These are phyloP conservation scores for Pycnomerus fuliginosus DNA, from an alignment of 2,888 invertebrate genomes.

Conservation along the genomic window DNA sequence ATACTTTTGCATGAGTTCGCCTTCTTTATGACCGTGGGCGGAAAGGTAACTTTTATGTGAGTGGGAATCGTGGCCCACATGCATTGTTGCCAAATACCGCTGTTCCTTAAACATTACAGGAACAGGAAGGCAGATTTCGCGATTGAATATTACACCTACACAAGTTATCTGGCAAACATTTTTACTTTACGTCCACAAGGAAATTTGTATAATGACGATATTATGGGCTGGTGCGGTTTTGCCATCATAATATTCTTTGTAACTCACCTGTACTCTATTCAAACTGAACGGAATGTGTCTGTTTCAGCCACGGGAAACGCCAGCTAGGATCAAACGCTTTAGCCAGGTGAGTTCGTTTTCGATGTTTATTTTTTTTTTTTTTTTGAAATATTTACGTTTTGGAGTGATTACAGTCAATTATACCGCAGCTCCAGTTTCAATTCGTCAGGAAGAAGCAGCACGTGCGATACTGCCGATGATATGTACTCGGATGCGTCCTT, in stretches of 20 bases:
- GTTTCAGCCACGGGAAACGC: slow-evolving; percentile 76
- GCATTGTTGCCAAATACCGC: slow-evolving; percentile 12
- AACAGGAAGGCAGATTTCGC: too few species aligned
- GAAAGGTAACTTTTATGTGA: slow-evolving; percentile 16
- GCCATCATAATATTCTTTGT: slow-evolving; percentile 9
- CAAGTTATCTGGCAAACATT: too few species aligned
- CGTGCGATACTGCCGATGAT: slow-evolving; percentile 90
- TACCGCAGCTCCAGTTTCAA: slow-evolving; percentile 92
- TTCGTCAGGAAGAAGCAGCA: slow-evolving; percentile 88
- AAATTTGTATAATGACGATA: slow-evolving; percentile 13
- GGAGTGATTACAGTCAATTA: slow-evolving; percentile 69
- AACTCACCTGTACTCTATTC: slow-evolving; percentile 1
- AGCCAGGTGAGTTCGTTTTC: slow-evolving; percentile 68
- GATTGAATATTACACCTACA: too few species aligned
- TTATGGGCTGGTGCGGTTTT: slow-evolving; percentile 4
- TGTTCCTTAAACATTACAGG: too few species aligned
- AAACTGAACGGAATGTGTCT: slow-evolving; percentile 19
- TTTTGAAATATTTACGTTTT: slow-evolving; percentile 10
- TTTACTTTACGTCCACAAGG: too few species aligned
- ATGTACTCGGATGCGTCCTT: slow-evolving; percentile 92
- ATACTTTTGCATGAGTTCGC: slow-evolving; percentile 13
- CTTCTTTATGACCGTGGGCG: slow-evolving; percentile 13
- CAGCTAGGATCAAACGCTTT: slow-evolving; percentile 83
- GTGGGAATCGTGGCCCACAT: slow-evolving; percentile 8
- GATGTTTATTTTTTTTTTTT: slow-evolving; percentile 12